Evolutionary conservation across 2,888 invertebrate genomes (phyloP), one percentile per base, ranked within the genome.

Genomic region (Arctia plantaginis): DNA sequence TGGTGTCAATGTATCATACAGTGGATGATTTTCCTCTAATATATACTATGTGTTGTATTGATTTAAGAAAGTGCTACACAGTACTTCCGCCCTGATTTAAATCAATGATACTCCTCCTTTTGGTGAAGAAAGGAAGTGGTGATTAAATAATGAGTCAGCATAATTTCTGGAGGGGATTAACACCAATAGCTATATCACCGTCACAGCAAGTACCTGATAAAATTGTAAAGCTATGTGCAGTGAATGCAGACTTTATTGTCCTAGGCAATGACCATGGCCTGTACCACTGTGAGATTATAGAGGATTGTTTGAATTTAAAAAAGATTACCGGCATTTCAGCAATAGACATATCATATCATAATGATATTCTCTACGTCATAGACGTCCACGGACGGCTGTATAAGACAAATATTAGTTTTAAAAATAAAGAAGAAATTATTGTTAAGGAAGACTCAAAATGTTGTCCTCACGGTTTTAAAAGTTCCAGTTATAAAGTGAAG

Each of bases 381-480:
- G 96, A 96, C 91, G 93, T 95, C 69, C 96, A 96, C 85, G 97
- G 97, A 30, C 93, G 96, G 77, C 96, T 97, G 39, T 96, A 96
- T 84, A 96, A 96, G 90, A 92, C 96, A 81, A 96, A 96, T 88
- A 91, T 96, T 69, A 93, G 93, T 86, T 94, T 97, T 85, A 96
- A 95, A 87, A 90, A 94, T 76, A 91, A 96, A 79, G 96, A 97
- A 88, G 97, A 97, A 90, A 96, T 97, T 74, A 86, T 96, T 73
- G 93, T 97, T 41, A 96, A 96, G 81, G 97, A 97, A 85, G 97
- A 97, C 81, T 93, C 96, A 6, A 97, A 96, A 88, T 96, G 96
- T 86, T 97, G 97, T 84, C 95, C 96, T 66, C 97, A 97, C 83
- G 97, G 97, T 77, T 97, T 96, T 88, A 96, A 96, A 85, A 96